Evolutionary conservation across 2,888 invertebrate genomes (phyloP), one percentile per base, ranked within the genome.

Genomic region (Eueremaeus valkanovi): DNA sequence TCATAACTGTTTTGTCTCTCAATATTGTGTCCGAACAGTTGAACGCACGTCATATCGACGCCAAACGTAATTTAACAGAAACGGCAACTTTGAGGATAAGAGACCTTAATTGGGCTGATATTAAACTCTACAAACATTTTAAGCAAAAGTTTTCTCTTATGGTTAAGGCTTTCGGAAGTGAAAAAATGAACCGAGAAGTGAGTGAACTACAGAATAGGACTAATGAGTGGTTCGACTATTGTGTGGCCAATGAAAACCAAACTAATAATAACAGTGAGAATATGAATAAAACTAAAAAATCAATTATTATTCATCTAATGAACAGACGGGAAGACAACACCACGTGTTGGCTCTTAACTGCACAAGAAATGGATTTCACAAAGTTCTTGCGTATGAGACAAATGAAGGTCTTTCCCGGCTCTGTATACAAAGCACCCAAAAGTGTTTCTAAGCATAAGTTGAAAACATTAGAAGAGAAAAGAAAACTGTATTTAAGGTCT

Each of bases 111-210:
- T 75, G 75, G 42, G 79, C 79, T 0, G 80, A 80, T 40, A 73
- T 75, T 55, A 27, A 74, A n/a, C 72, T 80, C 18, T 80, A 80
- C 63, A 75, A 77, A 40, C 73, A 80, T 72, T 80, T 80, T 73
- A 33, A 31, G 0, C 61, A 68, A 11, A 76, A 78, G n/a, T 75
- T 80, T 9, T 73, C 77, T 3, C 70, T 76, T 21, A 61, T 76
- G 40, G 74, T 80, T 0, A 61, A 72, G 29, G 75, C 77, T 1
- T 80, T 75, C 55, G 80, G 80, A 0, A 40, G n/a, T 2, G 72
- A 77, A 27, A 74, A 42, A 49, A 79, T 79, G 78, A 42, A 61
- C 0, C 72, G 76, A 3, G 79, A 78, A 1, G 76, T 79, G n/a
- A 74, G 66, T 16, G 55, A 75, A 40, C 74, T 80, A 1, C 72